A percentile compares a stretch with the other conserved stretches of the same genome.
phyloP scores from a whole-genome alignment of 2,888 invertebrate genomes.

The Pantelozetes paolii region DNA sequence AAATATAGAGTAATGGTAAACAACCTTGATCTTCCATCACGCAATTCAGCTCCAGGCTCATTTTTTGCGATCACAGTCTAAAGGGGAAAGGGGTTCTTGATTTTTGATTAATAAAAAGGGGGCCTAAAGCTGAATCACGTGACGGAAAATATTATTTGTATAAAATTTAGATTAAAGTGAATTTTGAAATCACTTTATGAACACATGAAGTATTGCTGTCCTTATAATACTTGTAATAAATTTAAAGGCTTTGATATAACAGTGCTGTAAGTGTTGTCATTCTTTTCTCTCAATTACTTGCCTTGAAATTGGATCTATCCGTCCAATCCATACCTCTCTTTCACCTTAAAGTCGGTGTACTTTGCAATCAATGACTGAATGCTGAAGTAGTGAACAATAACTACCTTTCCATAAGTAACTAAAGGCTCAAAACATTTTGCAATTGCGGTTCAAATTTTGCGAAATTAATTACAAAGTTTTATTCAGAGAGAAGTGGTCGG shows the following conservation, averaged over 20 bases:
- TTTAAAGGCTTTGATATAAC: not conserved
- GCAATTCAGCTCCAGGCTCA: too few species aligned
- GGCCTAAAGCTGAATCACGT: too few species aligned
- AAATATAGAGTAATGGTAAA: too few species aligned
- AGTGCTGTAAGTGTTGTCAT: too few species aligned
- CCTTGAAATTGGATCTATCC: not conserved
- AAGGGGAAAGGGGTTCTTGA: too few species aligned
- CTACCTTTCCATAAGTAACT: not conserved
- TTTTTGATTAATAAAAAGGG: too few species aligned
- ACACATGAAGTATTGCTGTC: not conserved
- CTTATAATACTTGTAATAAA: not conserved
- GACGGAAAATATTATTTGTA: not conserved
- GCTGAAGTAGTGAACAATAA: too few species aligned
- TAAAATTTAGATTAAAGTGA: not conserved
- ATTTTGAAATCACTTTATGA: not conserved
- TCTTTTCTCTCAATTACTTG: not conserved
- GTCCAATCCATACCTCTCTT: not conserved
- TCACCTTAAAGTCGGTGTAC: too few species aligned
- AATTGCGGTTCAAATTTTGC: slow-evolving; percentile 1
- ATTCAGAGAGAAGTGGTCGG: not conserved
- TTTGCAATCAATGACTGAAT: not conserved
- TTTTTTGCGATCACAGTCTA: too few species aligned
- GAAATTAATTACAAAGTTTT: not conserved
- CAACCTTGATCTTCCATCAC: too few species aligned
- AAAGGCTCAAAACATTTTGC: not conserved